These are phyloP conservation scores for Oconnorella tubifera DNA, from an alignment of 2,888 invertebrate genomes.

Conservation along the genomic window DNA sequence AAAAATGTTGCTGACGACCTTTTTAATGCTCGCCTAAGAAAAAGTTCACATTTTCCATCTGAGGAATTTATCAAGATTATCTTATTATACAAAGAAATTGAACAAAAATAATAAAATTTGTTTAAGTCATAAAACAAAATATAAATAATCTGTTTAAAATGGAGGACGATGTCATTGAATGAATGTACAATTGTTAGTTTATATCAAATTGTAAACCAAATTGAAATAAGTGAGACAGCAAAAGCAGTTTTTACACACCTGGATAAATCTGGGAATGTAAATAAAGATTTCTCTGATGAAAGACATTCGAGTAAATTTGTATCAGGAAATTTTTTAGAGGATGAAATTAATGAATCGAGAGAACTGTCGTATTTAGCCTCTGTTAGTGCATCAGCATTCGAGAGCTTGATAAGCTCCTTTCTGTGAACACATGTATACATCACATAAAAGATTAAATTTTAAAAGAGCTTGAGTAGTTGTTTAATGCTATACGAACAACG, in stretches of 20 bases:
- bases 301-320: background rate
- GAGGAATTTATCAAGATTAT: too few relatives aligned
- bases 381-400: background rate
- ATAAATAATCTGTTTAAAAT: background rate
- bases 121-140: background rate
- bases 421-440: conserved; percentile 1
- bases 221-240: too few relatives aligned
- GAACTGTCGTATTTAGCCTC: background rate
- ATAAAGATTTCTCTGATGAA: background rate
- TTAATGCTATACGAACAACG: too few relatives aligned
- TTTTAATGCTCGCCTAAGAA: too few relatives aligned
- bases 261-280: background rate
- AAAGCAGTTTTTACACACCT: background rate
- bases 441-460: too few relatives aligned
- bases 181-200: too few relatives aligned
- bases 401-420: background rate
- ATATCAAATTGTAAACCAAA: too few relatives aligned
- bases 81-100: too few relatives aligned
- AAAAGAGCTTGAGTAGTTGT: background rate
- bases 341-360: background rate
- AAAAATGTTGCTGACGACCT: too few relatives aligned
- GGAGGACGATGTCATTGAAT: too few relatives aligned
- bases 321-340: background rate
- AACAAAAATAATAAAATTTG: background rate
- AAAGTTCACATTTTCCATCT: too few relatives aligned